Conservation (phyloP, 23 tunicate species). For the Pegea sp. region DNA sequence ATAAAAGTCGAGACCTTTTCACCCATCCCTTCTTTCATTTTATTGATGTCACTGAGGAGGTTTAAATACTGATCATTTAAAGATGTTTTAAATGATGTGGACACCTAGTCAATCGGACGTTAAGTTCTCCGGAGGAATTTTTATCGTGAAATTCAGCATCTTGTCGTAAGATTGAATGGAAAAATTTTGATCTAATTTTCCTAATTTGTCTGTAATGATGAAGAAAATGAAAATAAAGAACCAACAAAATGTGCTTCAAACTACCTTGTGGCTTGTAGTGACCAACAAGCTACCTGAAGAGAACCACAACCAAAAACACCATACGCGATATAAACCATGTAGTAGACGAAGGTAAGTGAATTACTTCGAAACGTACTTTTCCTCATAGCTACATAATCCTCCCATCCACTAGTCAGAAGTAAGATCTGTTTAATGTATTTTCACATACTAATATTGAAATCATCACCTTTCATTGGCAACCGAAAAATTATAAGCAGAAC, state of each 20-base stretch:
- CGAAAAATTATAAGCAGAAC: conserved; percentile 7
- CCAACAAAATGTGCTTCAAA: background rate
- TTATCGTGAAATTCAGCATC: conserved; percentile 67
- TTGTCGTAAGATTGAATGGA: conserved; percentile 54
- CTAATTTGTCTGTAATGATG: conserved; percentile 34
- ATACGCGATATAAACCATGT: conserved; percentile 36
- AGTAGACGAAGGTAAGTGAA: conserved; percentile 15
- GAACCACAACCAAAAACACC: conserved; percentile 39
- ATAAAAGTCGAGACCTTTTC: conserved; percentile 50
- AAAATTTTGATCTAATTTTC: conserved; percentile 26
- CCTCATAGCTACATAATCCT: no score
- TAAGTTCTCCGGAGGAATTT: conserved; percentile 59
- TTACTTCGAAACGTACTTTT: conserved; percentile 3
- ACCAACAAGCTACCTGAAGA: conserved; percentile 40
- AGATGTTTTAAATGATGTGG: no score
- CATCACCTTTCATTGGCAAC: conserved; percentile 7
- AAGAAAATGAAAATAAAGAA: no score
- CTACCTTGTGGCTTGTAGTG: conserved; percentile 42
- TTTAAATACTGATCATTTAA: background rate
- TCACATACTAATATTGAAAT: background rate
- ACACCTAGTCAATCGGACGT: conserved; percentile 52
- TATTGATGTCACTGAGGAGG: conserved; percentile 43
- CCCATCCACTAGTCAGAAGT: no score
- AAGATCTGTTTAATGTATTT: no score
- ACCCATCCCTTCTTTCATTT: conserved; percentile 69